phyloP scores from a whole-genome alignment of 1,140 invertebrate genomes.

The Panagrolaimus sp. region DNA sequence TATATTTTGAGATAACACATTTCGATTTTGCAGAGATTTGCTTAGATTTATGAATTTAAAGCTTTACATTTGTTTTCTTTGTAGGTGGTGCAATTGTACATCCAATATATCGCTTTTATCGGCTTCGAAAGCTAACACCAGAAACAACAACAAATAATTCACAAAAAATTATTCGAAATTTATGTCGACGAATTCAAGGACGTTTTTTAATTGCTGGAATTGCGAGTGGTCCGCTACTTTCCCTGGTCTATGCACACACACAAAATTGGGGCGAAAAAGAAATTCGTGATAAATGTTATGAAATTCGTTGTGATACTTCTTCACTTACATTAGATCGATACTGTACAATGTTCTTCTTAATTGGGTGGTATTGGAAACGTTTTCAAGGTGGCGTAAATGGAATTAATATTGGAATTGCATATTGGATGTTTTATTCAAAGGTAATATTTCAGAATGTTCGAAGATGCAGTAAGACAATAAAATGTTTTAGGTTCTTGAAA shows the following conservation, averaged over 20 bases:
- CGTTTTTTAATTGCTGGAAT: conserved; percentile 42
- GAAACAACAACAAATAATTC: conserved; percentile 53
- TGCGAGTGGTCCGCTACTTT: conserved; percentile 33
- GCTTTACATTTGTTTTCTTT: neutral
- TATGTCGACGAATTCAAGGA: conserved; percentile 46
- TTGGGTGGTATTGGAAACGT: conserved; percentile 55
- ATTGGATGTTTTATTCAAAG: conserved; percentile 32
- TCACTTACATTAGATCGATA: conserved; percentile 42
- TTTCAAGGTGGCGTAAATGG: conserved; percentile 54
- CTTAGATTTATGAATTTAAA: too few relatives aligned
- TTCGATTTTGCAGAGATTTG: too few relatives aligned
- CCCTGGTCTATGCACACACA: conserved; percentile 24
- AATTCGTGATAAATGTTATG: conserved; percentile 41
- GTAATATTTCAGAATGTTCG: conserved; percentile 23
- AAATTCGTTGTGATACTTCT: conserved; percentile 34
- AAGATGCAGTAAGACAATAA: too few relatives aligned
- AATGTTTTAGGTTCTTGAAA: conserved; percentile 29
- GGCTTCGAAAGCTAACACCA: conserved; percentile 33
- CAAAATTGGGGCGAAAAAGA: conserved; percentile 26
- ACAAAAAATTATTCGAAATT: conserved; percentile 43
- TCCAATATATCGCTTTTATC: conserved; percentile 46
- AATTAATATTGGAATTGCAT: conserved; percentile 45
- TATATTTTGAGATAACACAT: too few relatives aligned
- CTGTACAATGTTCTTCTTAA: conserved; percentile 33
- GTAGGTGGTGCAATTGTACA: conserved; percentile 45